Evolutionary conservation across 2,113 vertebrate genomes (phyloP), one percentile per base, ranked within the genome.

Genomic region (Myxocyprinus asiaticus): DNA sequence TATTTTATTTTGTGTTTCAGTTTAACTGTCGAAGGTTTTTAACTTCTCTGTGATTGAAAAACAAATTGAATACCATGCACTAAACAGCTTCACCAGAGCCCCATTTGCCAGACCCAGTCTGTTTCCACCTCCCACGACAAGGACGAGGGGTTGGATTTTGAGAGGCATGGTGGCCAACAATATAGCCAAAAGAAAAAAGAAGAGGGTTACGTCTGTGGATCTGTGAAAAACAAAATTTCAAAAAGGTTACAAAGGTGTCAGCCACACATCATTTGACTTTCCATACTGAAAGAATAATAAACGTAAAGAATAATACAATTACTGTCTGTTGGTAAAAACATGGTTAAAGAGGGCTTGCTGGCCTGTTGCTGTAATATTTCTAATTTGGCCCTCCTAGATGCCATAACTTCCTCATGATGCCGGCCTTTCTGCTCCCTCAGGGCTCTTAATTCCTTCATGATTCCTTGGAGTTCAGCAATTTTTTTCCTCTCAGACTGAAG

Each of bases 271-370:
- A 33, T 33, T 33, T 33, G 22, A 33, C 22, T 33, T 33, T 33
- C 22, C 22, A 33, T 33, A 33, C 3, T 33, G 22, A 33, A 33
- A 33, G 22, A 33, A 33, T 33, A 33, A 33, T 33, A 33, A 33
- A 33, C 1, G 22, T 33, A 33, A 33, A 33, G 22, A 33, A 33
- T 33, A 1, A 33, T 33, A 3, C 3, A 33, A 33, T 33, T 33
- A 33, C 22, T 33, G 22, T 33, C 22, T 33, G 22, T 33, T 33
- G 22, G 22, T 33, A 33, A 33, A 33, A 33, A 33, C 22, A 33
- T 33, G 61, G 33, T 10, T 7, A 63, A 63, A 43, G 33, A 63
- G 61, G 61, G 61, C 61, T 63, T 63, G 22, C 61, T 63, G 61
- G 61, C 61, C 33, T 63, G 33, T 63, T 63, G 22, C 11, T 12